These are phyloP conservation scores for Cyphomyrus discorhynchus DNA, from an alignment of 2,113 vertebrate species.

Conservation along the genomic window DNA sequence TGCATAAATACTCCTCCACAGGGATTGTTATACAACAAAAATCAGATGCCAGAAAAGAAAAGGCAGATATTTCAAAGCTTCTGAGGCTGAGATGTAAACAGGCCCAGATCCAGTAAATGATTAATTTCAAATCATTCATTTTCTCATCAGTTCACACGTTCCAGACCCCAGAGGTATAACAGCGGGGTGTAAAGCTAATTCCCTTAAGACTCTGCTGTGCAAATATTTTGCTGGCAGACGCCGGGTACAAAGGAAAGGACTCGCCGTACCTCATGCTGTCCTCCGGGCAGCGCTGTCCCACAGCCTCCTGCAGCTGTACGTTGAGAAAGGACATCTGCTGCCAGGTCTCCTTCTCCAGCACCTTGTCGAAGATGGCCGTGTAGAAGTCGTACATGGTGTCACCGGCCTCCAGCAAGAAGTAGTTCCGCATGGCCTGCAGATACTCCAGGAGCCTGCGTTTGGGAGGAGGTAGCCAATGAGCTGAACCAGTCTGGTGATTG, in stretches of 20 bases:
- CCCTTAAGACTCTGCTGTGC: not conserved
- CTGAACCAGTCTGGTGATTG: not conserved
- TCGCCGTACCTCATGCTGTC: constrained; percentile 80
- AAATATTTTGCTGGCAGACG: not conserved
- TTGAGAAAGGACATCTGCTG: constrained; percentile 90
- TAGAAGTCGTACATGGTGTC: constrained; percentile 99
- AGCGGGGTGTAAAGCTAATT: not conserved
- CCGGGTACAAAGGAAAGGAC: not conserved
- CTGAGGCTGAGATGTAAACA: not conserved
- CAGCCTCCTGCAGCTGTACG: constrained; percentile 87
- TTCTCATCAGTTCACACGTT: not conserved
- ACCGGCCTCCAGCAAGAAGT: constrained; percentile 95
- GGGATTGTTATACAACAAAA: not conserved
- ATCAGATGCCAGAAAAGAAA: not conserved
- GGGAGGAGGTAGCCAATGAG: not conserved
- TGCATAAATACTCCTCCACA: not conserved
- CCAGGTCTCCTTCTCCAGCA: constrained; percentile 90
- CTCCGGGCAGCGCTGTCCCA: constrained; percentile 84
- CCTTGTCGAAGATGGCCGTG: constrained; percentile 95
- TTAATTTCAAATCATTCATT: not conserved
- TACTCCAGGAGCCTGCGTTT: constrained; percentile 79
- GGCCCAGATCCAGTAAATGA: not conserved
- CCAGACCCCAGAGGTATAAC: not conserved
- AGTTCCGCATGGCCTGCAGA: constrained; percentile 96
- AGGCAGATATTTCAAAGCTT: not conserved